Percentiles rank a stretch among this genome's conserved stretches.
Evolutionary conservation across 2,797 vertebrate genomes (phyloP).

Genomic region (Nasua narica): DNA sequence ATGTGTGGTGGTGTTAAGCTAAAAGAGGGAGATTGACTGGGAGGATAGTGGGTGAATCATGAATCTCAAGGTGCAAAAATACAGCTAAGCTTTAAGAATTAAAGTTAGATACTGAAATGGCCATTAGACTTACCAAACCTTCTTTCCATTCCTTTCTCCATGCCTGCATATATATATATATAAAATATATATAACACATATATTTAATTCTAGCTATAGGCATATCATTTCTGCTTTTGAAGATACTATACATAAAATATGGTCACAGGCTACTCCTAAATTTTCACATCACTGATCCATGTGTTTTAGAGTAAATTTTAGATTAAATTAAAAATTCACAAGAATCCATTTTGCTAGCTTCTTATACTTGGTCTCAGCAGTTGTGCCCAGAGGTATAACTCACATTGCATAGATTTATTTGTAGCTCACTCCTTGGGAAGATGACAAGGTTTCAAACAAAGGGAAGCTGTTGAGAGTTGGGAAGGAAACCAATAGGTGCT

Average conservation of each 20-base stretch:
- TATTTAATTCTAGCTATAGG: not conserved
- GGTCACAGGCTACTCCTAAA: not conserved
- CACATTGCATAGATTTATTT: not conserved
- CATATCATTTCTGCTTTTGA: not conserved
- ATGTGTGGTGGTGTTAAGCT: not conserved
- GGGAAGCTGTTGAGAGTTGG: not conserved
- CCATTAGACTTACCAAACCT: not conserved
- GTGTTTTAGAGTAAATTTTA: not conserved
- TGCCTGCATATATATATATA: not conserved
- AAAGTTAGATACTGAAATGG: not conserved
- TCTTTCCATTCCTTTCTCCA: not conserved
- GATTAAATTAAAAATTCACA: not conserved
- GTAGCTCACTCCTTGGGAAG: not conserved
- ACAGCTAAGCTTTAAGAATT: not conserved
- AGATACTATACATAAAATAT: not conserved
- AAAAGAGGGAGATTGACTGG: not conserved
- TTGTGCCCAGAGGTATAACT: not conserved
- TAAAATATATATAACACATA: no score
- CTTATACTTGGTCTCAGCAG: not conserved
- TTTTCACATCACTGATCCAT: not conserved
- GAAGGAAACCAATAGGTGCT: not conserved
- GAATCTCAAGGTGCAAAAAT: not conserved
- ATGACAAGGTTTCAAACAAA: not conserved
- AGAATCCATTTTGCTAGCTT: not conserved
- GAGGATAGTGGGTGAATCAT: not conserved